Evolutionary conservation across 92 coral and sea anemone species (phyloP), one percentile per base, ranked within the genome.

Genomic region (Paragorgia papillata): DNA sequence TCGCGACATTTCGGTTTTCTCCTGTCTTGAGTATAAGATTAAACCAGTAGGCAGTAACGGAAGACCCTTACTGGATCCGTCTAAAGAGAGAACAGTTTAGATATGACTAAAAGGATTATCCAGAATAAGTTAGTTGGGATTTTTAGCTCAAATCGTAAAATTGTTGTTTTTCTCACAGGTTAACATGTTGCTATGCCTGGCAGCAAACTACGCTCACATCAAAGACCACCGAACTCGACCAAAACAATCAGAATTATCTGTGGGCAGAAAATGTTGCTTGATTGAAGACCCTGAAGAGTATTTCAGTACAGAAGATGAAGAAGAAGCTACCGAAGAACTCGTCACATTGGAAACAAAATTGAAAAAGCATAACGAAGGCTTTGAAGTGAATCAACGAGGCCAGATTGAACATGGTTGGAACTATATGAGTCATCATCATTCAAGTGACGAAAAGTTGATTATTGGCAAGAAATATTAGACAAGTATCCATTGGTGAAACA

Each of bases 261-360:
- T 87, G n/a, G 92, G 89, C 21, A 84, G 87, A 65, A 84, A 79
- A 73, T 94, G 98, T 54, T 94, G 98, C 59, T 65, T 44, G 7
- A 80, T 94, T 39, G 89, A 80, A 34, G 89, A 94, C 63, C 98
- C 98, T 5, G 98, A 88, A 19, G 88, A 84, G n/a, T 94, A 91
- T 75, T 96, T 71, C 18, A 51, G 49, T 15, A 14, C 64, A 27
- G 78, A 71, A 13, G 78, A 32, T 35, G 78, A 71, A 18, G 64
- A 71, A 12, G 78, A 71, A 24, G 78, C 78, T 7, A 54, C 64
- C 39, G 78, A 51, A 22, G 50, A 71, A 35, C 76, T 69, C 1
- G 54, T 71, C 12, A 71, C 78, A 33, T 39, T 71, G 63, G 78
- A 71, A 37, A 71, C 63, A 57, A 71, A 71, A 39, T 54, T 71